Evolutionary conservation across 2,797 vertebrate genomes (phyloP), one percentile per base, ranked within the genome.

Genomic region (Amblyraja radiata): DNA sequence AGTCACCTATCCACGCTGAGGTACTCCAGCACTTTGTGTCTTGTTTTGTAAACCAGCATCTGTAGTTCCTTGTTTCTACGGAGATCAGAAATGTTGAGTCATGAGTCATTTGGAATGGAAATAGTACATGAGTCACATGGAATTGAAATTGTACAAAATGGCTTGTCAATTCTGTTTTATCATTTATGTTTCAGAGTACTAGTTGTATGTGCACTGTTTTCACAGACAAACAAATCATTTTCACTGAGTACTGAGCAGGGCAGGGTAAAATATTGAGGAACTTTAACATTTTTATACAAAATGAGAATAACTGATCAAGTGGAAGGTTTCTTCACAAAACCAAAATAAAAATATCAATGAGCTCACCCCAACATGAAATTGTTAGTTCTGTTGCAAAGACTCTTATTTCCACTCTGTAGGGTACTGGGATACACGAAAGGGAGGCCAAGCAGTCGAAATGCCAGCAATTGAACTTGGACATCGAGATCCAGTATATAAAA

Each of bases 351-450:
- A n/a, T 65, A 2, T 80, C 63, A 25, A n/a, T 14, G 92, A 1
- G 1, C 36, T 61, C 61, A 74, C 13, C 0, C 32, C 92, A 18
- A 61, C 93, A 93, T 93, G 74, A 91, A 84, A 73, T 93, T 90
- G 11, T 94, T 65, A 32, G 83, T 36, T 21, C n/a, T n/a, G 6
- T 25, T 93, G 21, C 36, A 86, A 63, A 68, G 5, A 79, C 68
- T n/a, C 25, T 76, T 83, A 18, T 9, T 54, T 76, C 46, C 8
- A 93, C 77, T 93, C 6, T 93, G 83, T 93, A 99, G 98, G 95
- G 13, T 98, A 96, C 93, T 99, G 98, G 98, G 98, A 99, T 96
- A 98, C 97, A 13, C 96, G 98, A 7, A 98, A 97, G 94, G 98
- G 98, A 78, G 96, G 96, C 76, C 96, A 97, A 94, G 97, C 98